These are phyloP conservation scores for Plecotus auritus DNA, from an alignment of 2,113 vertebrate species.

Conservation along the genomic window DNA sequence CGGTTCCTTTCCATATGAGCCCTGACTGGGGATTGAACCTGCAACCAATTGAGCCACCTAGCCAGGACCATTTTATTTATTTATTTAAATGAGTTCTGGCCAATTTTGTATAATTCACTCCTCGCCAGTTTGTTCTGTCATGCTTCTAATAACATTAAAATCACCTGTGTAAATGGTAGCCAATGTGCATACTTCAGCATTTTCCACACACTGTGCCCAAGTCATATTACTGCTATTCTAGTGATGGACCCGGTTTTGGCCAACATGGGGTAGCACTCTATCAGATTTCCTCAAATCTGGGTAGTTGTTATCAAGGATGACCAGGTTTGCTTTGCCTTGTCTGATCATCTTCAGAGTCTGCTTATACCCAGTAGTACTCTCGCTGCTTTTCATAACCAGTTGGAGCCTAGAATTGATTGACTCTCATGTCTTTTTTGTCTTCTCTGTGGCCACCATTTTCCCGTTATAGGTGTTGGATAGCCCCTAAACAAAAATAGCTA, in stretches of 20 bases:
- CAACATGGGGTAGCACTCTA: background rate
- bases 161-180: conserved; percentile 95
- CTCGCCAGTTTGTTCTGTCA: background rate
- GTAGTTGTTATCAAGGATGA: background rate
- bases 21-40: too few species aligned
- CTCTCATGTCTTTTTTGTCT: background rate
- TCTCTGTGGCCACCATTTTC: background rate
- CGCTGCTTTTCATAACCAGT: background rate
- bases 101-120: background rate
- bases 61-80: background rate
- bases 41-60: too few species aligned
- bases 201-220: conserved; percentile 90
- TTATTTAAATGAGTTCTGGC: background rate
- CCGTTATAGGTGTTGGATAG: background rate
- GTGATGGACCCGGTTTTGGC: conserved; percentile 81
- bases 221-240: conserved; percentile 92
- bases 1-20: too few species aligned
- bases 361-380: conserved; percentile 81
- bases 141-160: conserved; percentile 95
- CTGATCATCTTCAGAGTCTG: conserved; percentile 81
- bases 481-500: background rate
- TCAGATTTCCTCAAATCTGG: background rate
- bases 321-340: conserved; percentile 78
- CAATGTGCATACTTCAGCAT: conserved; percentile 89
- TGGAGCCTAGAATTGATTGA: background rate